A percentile compares a stretch with the other conserved stretches of the same genome.
These are phyloP conservation scores for Pipistrellus kuhlii DNA, from an alignment of 2,797 vertebrate genomes.

Conservation along the genomic window DNA sequence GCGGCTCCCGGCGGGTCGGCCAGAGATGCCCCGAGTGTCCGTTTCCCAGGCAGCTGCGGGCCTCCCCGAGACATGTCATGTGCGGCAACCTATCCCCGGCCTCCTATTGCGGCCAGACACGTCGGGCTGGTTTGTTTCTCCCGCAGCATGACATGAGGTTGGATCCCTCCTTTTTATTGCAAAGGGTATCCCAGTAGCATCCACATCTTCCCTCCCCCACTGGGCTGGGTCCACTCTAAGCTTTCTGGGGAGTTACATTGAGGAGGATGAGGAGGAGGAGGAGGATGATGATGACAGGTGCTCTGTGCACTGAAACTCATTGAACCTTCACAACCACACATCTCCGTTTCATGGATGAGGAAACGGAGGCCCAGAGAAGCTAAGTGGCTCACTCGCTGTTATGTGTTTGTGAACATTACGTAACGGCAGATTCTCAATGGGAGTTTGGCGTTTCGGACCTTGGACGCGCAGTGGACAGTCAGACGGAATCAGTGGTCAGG, in stretches of 20 bases:
- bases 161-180: background rate
- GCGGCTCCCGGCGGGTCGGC: background rate
- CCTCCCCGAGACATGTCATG: background rate
- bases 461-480: background rate
- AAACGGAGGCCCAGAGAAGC: background rate
- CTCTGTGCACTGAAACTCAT: background rate
- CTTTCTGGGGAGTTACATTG: background rate
- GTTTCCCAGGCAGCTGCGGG: background rate
- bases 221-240: background rate
- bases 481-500: background rate
- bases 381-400: background rate
- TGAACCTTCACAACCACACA: background rate
- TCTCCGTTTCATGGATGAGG: background rate
- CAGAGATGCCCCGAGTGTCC: background rate
- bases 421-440: background rate
- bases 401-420: too few species aligned
- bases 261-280: background rate
- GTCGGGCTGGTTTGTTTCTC: background rate
- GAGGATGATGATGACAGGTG: background rate
- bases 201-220: background rate
- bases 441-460: background rate
- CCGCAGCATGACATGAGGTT: accelerated
- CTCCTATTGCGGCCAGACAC: background rate
- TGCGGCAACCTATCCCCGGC: background rate
- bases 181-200: background rate